Percentiles rank a stretch among this genome's conserved stretches.
phyloP scores from a whole-genome alignment of 2,888 invertebrate genomes.

The Trichogramma dendrolimi region DNA sequence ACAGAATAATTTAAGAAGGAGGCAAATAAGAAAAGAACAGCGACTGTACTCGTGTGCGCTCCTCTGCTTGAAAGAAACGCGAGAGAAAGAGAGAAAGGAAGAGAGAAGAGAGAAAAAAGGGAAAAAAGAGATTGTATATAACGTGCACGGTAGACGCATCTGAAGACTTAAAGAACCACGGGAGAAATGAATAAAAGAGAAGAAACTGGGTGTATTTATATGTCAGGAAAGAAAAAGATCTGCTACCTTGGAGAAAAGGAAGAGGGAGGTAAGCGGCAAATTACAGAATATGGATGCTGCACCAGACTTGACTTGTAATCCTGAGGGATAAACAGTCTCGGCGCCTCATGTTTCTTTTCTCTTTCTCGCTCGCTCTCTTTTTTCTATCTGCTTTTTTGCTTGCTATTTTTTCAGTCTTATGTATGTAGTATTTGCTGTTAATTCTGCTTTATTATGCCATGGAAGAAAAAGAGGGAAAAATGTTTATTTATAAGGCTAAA shows the following conservation, averaged over 20 bases:
- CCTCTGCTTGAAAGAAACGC: not conserved
- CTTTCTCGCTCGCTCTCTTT: constrained; percentile 14
- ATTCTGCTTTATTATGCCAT: constrained; percentile 22
- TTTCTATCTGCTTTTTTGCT: constrained; percentile 6
- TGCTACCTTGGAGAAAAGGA: constrained; percentile 12
- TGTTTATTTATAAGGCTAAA: no score
- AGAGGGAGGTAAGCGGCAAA: constrained; percentile 31
- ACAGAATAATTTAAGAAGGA: constrained; percentile 31
- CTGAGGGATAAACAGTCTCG: constrained; percentile 39
- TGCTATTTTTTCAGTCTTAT: constrained; percentile 24
- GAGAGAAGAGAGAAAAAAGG: constrained; percentile 13
- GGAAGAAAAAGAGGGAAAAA: constrained; percentile 7
- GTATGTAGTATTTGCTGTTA: constrained; percentile 11
- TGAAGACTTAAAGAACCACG: constrained; percentile 20
- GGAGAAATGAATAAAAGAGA: constrained; percentile 31
- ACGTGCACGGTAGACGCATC: not conserved
- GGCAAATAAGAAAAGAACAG: constrained; percentile 1
- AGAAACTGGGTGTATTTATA: not conserved
- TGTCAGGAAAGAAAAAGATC: not conserved
- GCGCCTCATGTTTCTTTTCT: constrained; percentile 13
- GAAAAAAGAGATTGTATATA: constrained; percentile 15
- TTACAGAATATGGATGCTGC: constrained; percentile 40
- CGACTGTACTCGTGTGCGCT: constrained; percentile 14
- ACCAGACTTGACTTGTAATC: constrained; percentile 33
- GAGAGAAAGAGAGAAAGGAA: constrained; percentile 14